Evolutionary conservation across 2,797 vertebrate genomes (phyloP).

Genomic region (Phoxinus dragarum): DNA sequence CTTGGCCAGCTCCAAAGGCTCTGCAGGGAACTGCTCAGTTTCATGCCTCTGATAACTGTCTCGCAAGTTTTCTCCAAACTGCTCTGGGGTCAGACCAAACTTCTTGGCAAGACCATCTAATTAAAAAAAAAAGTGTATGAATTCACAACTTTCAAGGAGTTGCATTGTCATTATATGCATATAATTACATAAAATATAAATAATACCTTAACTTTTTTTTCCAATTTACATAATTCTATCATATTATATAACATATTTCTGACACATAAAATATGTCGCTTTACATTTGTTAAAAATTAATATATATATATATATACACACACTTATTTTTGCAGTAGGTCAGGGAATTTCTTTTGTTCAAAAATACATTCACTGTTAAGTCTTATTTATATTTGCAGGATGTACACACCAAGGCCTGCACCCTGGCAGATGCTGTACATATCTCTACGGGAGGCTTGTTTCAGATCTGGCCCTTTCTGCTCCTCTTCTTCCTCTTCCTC

Average conservation of each 20-base stretch:
- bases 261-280: neutral
- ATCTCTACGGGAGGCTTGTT: constrained; percentile 95
- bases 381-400: neutral
- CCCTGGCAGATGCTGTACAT: constrained; percentile 99
- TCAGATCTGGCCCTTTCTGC: constrained; percentile 94
- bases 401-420: constrained; percentile 89
- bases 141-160: neutral
- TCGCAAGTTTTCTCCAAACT: constrained; percentile 97
- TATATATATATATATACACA: too few species aligned
- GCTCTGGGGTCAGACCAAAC: constrained; percentile 97
- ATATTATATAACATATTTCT: neutral
- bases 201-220: neutral
- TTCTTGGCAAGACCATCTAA: constrained; percentile 96
- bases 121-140: neutral
- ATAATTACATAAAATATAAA: neutral
- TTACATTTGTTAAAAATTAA: neutral
- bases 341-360: neutral
- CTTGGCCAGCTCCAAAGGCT: constrained; percentile 95
- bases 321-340: neutral
- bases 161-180: neutral
- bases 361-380: neutral
- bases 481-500: constrained; percentile 88
- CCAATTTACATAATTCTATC: neutral
- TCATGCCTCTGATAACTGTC: constrained; percentile 99
- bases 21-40: constrained; percentile 97